A percentile compares a stretch with the other conserved stretches of the same genome.
Evolutionary conservation across 2,888 invertebrate species (phyloP).

Genomic region (Dasypolia templi): DNA sequence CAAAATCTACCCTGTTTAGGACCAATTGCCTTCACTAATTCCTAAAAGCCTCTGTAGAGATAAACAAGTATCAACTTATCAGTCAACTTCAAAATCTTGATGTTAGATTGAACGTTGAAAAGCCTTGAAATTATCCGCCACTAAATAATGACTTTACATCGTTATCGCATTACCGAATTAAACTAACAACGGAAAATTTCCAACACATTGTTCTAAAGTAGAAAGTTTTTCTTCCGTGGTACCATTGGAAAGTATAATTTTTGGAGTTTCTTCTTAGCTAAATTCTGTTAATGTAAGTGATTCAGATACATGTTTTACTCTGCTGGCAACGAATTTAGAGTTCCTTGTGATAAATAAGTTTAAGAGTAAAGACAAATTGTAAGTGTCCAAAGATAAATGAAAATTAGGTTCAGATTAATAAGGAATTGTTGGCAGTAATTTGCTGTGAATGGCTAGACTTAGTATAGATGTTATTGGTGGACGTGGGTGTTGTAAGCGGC

Average conservation of each 20-base stretch:
- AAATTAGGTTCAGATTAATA: constrained; percentile 38
- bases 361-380: constrained; percentile 13
- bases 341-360: constrained; percentile 25
- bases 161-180: constrained; percentile 38
- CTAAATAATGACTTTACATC: constrained; percentile 34
- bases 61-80: neutral
- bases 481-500: constrained; percentile 40
- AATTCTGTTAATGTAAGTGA: constrained; percentile 48
- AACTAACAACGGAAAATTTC: constrained; percentile 22
- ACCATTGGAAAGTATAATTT: constrained; percentile 62
- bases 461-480: constrained; percentile 15
- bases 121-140: neutral
- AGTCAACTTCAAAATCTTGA: constrained; percentile 22
- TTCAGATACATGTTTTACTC: constrained; percentile 52
- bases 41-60: neutral
- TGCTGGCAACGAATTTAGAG: constrained; percentile 23
- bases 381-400: constrained; percentile 34
- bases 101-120: constrained; percentile 12
- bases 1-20: too few relatives aligned
- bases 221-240: constrained; percentile 49
- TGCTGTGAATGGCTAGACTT: constrained; percentile 27
- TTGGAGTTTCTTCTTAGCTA: constrained; percentile 47
- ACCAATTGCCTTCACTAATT: neutral
- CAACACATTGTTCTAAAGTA: constrained; percentile 53
- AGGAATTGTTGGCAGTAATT: constrained; percentile 40